Conservation (phyloP, 2,797 vertebrate genomes). For the Tenualosa ilisha region DNA sequence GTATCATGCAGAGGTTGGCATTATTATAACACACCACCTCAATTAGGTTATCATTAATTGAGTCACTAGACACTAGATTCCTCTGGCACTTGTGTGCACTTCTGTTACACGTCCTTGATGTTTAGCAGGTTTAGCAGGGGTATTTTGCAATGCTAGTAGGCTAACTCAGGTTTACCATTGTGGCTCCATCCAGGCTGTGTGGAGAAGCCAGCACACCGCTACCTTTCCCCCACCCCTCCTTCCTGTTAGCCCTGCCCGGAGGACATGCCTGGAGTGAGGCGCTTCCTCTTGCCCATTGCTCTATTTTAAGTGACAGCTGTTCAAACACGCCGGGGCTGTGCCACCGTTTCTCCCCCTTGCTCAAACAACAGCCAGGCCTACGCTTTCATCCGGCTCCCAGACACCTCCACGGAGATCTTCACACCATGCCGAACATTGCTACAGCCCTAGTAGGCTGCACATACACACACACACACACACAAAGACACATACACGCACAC, state of each 20-base stretch:
- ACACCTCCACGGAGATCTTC: constrained; percentile 36
- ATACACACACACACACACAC: constrained; percentile 8
- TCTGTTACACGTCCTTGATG: not conserved
- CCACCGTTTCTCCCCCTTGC: constrained; percentile 33
- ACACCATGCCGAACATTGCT: constrained; percentile 16
- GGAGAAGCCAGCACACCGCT: not conserved
- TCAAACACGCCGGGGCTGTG: constrained; percentile 46
- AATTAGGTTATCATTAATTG: not conserved
- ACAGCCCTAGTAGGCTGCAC: not conserved
- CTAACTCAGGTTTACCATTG: not conserved
- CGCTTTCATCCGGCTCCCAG: constrained; percentile 25
- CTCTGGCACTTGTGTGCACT: not conserved
- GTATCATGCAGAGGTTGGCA: not conserved
- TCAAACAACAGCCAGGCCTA: constrained; percentile 35
- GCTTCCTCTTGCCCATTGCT: constrained; percentile 23
- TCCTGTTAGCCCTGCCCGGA: constrained; percentile 31
- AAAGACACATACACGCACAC: not conserved
- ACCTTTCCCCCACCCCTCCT: constrained; percentile 10
- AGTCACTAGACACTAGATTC: not conserved
- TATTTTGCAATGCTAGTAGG: not conserved
- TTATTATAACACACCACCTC: not conserved
- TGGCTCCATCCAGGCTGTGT: not conserved
- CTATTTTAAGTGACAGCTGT: constrained; percentile 52
- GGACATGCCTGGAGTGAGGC: constrained; percentile 41
- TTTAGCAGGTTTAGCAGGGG: not conserved